phyloP scores from a whole-genome alignment of 2,113 vertebrate species.

The Hippocampus abdominalis region DNA sequence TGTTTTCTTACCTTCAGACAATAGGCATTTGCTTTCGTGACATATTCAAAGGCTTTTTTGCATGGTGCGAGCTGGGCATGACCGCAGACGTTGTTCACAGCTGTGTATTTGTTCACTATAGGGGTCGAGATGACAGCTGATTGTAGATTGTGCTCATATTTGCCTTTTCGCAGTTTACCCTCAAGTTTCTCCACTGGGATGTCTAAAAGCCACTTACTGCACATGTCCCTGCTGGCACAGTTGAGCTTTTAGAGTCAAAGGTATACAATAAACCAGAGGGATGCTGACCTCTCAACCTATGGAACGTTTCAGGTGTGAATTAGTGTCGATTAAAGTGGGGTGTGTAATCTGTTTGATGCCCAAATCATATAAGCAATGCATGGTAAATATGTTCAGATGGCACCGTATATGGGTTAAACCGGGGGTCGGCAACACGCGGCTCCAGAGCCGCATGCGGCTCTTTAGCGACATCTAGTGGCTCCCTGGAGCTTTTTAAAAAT shows the following conservation, averaged over 20 bases:
- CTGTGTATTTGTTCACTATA: not conserved
- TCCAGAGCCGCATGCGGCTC: no score
- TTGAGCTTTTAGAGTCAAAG: conserved; percentile 64
- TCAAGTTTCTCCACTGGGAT: conserved; percentile 52
- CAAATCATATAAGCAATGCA: not conserved
- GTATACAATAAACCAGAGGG: conserved; percentile 41
- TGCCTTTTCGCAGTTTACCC: conserved; percentile 42
- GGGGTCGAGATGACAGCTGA: not conserved
- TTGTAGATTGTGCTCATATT: conserved; percentile 42
- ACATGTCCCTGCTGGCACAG: conserved; percentile 43
- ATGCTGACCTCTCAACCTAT: conserved; percentile 51
- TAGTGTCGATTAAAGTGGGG: not conserved
- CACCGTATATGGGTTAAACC: conserved; percentile 14
- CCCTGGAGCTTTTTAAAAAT: no score
- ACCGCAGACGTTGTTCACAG: not conserved
- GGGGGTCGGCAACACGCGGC: no score
- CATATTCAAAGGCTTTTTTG: no score
- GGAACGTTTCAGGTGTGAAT: conserved; percentile 42
- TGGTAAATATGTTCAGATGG: not conserved
- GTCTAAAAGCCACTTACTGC: conserved; percentile 59
- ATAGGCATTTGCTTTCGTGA: no score
- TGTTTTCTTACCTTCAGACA: no score
- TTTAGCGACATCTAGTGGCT: no score
- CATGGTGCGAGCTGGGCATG: no score
- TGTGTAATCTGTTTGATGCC: conserved; percentile 19